phyloP scores from a whole-genome alignment of 2,113 vertebrate species.

The Naja naja region DNA sequence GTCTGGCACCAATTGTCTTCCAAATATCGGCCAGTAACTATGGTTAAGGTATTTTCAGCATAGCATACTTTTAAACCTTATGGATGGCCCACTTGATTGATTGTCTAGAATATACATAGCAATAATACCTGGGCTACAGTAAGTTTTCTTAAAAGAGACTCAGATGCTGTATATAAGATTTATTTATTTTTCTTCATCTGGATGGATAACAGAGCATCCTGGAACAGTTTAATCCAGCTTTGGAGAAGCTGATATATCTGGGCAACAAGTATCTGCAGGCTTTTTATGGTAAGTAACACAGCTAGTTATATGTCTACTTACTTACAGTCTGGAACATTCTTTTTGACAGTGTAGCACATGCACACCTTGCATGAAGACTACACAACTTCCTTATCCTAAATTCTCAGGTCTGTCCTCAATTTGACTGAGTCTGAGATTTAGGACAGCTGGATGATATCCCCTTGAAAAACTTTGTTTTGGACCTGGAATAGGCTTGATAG shows the following conservation, averaged over 20 bases:
- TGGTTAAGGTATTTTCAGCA: background rate
- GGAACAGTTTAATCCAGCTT: constrained; percentile 89
- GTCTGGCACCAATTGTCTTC: background rate
- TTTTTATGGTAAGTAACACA: constrained; percentile 79
- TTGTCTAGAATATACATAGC: background rate
- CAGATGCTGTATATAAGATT: background rate
- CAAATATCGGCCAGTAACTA: background rate
- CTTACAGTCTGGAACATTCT: background rate
- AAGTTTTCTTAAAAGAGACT: background rate
- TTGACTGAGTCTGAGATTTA: no score
- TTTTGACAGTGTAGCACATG: background rate
- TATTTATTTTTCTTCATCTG: background rate
- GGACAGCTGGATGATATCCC: no score
- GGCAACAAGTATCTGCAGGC: constrained; percentile 89
- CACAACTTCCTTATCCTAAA: no score
- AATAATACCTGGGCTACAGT: background rate
- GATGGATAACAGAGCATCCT: constrained; percentile 77
- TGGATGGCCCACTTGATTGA: background rate
- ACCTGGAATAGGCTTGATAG: background rate
- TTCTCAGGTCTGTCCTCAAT: no score
- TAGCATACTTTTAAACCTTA: background rate
- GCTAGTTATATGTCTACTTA: background rate
- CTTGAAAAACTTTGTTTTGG: background rate
- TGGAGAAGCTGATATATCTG: constrained; percentile 87
- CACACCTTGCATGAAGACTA: no score